These are phyloP conservation scores for Gopherus flavomarginatus DNA, from an alignment of 2,113 vertebrate species.

Conservation along the genomic window DNA sequence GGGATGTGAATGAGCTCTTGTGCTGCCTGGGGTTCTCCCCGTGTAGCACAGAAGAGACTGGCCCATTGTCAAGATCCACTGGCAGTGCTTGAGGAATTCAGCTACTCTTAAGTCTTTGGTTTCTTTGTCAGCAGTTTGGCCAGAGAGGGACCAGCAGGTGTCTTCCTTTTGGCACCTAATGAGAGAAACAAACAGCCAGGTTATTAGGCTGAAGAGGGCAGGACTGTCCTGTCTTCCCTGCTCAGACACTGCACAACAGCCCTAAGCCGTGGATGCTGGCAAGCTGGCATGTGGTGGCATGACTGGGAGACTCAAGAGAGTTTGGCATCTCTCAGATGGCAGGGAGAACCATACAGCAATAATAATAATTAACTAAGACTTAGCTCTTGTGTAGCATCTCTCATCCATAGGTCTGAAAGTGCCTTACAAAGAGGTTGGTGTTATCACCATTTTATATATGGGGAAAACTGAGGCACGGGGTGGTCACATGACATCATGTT, in stretches of 20 bases:
- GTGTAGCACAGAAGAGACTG: not conserved
- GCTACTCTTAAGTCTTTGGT: rapidly evolving
- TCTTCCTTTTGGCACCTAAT: not conserved
- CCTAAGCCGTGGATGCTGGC: not conserved
- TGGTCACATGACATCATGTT: too few relatives aligned
- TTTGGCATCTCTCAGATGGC: not conserved
- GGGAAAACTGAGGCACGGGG: rapidly evolving
- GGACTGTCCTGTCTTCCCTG: not conserved
- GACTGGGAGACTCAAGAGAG: not conserved
- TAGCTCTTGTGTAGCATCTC: too few relatives aligned
- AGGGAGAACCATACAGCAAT: not conserved
- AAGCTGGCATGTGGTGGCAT: not conserved
- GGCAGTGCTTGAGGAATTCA: rapidly evolving
- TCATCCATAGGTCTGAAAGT: not conserved
- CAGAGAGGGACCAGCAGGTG: rapidly evolving
- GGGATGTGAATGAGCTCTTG: not conserved
- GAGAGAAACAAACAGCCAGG: rapidly evolving
- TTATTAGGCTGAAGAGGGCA: not conserved
- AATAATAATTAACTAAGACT: not conserved
- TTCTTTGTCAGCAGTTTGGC: not conserved
- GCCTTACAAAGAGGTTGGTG: not conserved
- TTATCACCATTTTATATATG: too few relatives aligned
- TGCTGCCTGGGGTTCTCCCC: not conserved
- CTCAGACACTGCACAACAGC: not conserved
- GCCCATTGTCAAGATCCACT: not conserved